phyloP scores from a whole-genome alignment of 2,113 vertebrate genomes.

The Gallinago paraguaiae region DNA sequence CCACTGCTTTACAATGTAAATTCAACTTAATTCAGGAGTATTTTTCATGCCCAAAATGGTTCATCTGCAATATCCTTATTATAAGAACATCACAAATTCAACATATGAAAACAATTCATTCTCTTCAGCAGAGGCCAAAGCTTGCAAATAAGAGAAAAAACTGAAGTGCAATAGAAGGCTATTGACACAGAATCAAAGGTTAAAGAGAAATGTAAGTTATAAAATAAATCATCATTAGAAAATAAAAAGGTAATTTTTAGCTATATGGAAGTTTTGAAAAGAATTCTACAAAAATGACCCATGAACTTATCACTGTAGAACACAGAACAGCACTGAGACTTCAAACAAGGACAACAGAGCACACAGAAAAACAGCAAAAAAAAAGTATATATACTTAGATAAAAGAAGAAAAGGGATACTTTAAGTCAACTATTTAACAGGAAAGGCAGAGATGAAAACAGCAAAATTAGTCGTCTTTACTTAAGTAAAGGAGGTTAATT shows the following conservation, averaged over 20 bases:
- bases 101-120: neutral
- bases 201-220: neutral
- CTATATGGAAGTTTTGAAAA: neutral
- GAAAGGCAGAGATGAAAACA: neutral
- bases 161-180: neutral
- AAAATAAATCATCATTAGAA: neutral
- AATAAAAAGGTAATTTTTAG: neutral
- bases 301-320: neutral
- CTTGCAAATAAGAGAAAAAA: neutral
- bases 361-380: neutral
- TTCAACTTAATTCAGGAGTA: neutral
- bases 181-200: neutral
- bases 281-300: neutral
- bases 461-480: neutral
- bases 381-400: neutral
- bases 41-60: neutral
- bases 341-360: neutral
- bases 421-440: neutral
- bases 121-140: neutral
- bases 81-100: neutral
- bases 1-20: neutral
- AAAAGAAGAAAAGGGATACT: neutral
- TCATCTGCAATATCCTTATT: neutral
- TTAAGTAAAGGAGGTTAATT: neutral
- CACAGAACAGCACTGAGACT: neutral